These are phyloP conservation scores for Anabacerthia variegaticeps DNA, from an alignment of 2,797 vertebrate species.

Conservation along the genomic window DNA sequence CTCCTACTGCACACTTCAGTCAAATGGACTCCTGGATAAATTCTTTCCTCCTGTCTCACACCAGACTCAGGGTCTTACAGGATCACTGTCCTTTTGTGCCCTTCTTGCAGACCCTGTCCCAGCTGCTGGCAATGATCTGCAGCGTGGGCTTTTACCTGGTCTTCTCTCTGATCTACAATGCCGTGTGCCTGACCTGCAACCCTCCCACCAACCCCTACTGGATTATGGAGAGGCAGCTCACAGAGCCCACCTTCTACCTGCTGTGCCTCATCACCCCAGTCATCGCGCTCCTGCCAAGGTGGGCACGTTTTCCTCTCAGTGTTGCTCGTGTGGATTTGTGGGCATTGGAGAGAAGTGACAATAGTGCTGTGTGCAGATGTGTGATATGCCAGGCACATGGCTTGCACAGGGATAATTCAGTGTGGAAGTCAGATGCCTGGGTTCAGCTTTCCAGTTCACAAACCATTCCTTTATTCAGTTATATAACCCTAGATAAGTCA, in stretches of 20 bases:
- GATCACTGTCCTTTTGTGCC: background rate
- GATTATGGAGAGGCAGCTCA: constrained; percentile 87
- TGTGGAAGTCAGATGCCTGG: background rate
- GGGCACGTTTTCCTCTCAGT: background rate
- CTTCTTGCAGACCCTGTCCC: constrained; percentile 84
- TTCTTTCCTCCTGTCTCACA: background rate
- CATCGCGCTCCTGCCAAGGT: constrained; percentile 91
- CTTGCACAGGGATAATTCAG: background rate
- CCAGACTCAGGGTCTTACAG: background rate
- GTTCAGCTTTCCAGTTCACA: background rate
- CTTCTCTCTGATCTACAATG: constrained; percentile 83
- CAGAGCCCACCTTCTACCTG: constrained; percentile 88
- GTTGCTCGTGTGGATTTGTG: background rate
- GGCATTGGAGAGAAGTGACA: background rate
- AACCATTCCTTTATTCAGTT: background rate
- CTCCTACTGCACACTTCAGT: background rate
- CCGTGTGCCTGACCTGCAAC: constrained; percentile 85
- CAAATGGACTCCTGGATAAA: no score
- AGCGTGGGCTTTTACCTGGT: constrained; percentile 85
- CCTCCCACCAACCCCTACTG: constrained; percentile 87
- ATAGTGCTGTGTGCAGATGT: fast-evolving
- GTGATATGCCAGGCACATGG: background rate
- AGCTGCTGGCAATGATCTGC: constrained; percentile 80
- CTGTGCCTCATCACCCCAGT: constrained; percentile 85
- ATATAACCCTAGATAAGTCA: background rate